Percentiles rank a stretch among this genome's conserved stretches.
Evolutionary conservation across 2,113 vertebrate genomes (phyloP).

Genomic region (Urocynchramus pylzowi): DNA sequence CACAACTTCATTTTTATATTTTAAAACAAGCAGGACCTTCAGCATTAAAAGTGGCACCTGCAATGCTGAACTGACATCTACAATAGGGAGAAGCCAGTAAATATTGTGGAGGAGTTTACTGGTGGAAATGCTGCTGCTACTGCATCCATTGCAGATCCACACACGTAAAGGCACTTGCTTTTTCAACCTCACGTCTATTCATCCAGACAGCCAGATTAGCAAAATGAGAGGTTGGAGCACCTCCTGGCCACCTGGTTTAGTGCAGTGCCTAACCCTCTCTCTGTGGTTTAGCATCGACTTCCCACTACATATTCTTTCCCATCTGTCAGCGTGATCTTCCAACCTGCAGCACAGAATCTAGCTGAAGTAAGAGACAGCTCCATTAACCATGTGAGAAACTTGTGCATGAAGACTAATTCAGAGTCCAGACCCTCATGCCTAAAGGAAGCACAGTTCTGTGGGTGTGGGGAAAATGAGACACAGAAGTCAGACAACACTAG

Average conservation of each 20-base stretch:
- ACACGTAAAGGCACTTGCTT: fast-evolving
- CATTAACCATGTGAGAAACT: neutral
- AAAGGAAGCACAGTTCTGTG: neutral
- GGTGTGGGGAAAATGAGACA: neutral
- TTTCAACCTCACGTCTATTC: neutral
- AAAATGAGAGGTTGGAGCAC: neutral
- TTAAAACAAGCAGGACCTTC: neutral
- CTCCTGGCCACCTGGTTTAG: neutral
- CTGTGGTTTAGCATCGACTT: neutral
- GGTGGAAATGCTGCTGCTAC: neutral
- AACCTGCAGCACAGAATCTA: neutral
- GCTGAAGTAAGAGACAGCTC: neutral
- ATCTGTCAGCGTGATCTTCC: neutral
- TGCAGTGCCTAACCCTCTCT: neutral
- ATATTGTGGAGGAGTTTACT: neutral
- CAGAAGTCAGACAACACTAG: neutral
- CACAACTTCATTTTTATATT: neutral
- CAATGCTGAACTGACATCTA: neutral
- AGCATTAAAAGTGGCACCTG: neutral
- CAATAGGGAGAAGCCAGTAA: neutral
- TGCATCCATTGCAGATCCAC: neutral
- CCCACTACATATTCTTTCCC: neutral
- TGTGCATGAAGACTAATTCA: neutral
- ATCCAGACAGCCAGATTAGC: neutral
- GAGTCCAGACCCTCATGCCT: neutral